A percentile compares a stretch with the other conserved stretches of the same genome.
These are phyloP conservation scores for Furnarius figulus DNA, from an alignment of 2,113 vertebrate genomes.

Conservation along the genomic window DNA sequence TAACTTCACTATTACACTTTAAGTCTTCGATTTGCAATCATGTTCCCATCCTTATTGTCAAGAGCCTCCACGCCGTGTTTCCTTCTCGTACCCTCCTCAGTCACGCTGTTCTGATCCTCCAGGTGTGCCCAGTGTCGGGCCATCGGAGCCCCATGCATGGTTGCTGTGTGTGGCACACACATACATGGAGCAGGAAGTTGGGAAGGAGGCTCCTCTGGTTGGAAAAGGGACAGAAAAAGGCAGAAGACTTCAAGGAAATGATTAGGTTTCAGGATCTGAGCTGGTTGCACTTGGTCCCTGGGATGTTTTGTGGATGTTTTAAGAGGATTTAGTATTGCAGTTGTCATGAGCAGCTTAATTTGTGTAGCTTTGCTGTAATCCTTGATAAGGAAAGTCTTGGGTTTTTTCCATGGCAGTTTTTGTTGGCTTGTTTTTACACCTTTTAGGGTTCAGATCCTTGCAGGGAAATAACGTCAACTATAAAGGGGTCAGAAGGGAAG, in stretches of 20 bases:
- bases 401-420: background rate
- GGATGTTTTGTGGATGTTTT: background rate
- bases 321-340: background rate
- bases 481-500: background rate
- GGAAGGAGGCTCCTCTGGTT: slow-evolving; percentile 8
- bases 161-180: background rate
- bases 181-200: background rate
- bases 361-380: background rate
- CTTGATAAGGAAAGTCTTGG: background rate
- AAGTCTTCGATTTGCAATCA: background rate
- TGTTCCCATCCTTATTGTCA: background rate
- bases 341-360: background rate
- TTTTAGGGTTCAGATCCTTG: background rate
- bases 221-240: slow-evolving; percentile 19
- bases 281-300: background rate
- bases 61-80: background rate
- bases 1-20: background rate
- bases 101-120: background rate
- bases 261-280: background rate
- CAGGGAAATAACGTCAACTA: background rate
- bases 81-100: background rate
- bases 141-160: rapidly evolving
- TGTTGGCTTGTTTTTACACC: background rate
- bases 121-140: background rate
- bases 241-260: slow-evolving; percentile 31